Conservation (phyloP, 2,888 invertebrate species). For the Actias luna region DNA sequence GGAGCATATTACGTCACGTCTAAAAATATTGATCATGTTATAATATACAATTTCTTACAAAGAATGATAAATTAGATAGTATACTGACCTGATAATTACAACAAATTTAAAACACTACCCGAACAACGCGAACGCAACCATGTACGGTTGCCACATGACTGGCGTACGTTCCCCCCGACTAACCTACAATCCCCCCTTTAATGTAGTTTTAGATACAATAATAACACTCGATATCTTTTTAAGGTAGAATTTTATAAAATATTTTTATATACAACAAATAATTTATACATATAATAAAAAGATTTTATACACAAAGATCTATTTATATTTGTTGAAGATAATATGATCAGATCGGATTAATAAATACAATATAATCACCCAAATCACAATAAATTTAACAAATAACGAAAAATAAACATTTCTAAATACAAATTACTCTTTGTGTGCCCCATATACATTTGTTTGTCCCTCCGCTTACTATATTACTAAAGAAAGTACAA, state of each 20-base stretch:
- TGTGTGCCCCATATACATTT: no score
- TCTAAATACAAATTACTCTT: no score
- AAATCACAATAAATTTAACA: no score
- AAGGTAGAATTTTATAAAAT: no score
- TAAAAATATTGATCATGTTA: conserved; percentile 8
- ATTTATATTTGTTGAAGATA: no score
- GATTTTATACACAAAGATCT: no score
- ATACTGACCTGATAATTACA: conserved; percentile 29
- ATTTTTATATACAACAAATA: not conserved
- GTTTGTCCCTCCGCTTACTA: no score
- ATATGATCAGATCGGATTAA: no score
- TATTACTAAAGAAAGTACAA: no score
- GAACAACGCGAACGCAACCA: conserved; percentile 20
- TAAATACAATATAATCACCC: no score
- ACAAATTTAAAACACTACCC: conserved; percentile 24
- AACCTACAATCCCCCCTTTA: not conserved
- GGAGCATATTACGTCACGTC: conserved; percentile 8
- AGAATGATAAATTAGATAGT: conserved; percentile 21
- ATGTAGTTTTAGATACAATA: not conserved
- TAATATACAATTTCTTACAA: conserved; percentile 18
- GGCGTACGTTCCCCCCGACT: not conserved
- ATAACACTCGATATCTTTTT: no score
- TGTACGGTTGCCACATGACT: not conserved
- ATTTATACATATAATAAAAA: not conserved
- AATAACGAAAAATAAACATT: no score